A percentile compares a stretch with the other conserved stretches of the same genome.
Evolutionary conservation across 2,797 vertebrate species (phyloP).

Genomic region (Sorex maritimensis): DNA sequence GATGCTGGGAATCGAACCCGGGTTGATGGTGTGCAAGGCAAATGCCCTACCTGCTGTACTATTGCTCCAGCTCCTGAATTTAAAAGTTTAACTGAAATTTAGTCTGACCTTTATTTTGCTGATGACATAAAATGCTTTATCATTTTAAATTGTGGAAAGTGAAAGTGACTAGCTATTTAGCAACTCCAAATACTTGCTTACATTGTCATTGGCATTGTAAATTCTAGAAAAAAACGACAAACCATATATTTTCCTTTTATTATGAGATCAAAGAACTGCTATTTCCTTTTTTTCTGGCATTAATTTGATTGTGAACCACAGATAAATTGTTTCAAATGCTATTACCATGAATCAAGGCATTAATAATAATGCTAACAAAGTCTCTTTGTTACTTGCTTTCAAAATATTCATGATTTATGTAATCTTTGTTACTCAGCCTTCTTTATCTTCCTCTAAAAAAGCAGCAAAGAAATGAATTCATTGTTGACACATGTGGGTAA

Average conservation of each 20-base stretch:
- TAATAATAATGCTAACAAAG: slow-evolving; percentile 55
- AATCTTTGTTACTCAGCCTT: slow-evolving; percentile 48
- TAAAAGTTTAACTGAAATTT: slow-evolving; percentile 73
- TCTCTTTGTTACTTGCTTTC: slow-evolving; percentile 65
- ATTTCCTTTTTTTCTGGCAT: slow-evolving; percentile 43
- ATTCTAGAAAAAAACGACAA: slow-evolving; percentile 57
- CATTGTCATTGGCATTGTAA: slow-evolving; percentile 53
- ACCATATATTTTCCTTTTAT: not conserved
- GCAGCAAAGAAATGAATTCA: not conserved
- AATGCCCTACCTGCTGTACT: too few species aligned
- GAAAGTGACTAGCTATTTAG: slow-evolving; percentile 42
- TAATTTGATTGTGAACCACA: slow-evolving; percentile 57
- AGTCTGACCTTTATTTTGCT: slow-evolving; percentile 63
- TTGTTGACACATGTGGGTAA: slow-evolving; percentile 16
- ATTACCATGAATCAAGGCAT: slow-evolving; percentile 44
- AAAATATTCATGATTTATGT: slow-evolving; percentile 53
- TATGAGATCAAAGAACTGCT: slow-evolving; percentile 26
- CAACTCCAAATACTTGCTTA: not conserved
- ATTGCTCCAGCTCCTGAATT: not conserved
- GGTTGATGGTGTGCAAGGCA: too few species aligned
- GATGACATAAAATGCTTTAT: slow-evolving; percentile 18
- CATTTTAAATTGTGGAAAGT: slow-evolving; percentile 50
- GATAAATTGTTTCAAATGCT: slow-evolving; percentile 27
- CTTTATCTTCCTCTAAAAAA: slow-evolving; percentile 46
- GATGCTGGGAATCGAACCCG: too few species aligned